Percentiles rank a stretch among this genome's conserved stretches.
Conservation (phyloP, 2,797 vertebrate species). For the Ceryle rudis region DNA sequence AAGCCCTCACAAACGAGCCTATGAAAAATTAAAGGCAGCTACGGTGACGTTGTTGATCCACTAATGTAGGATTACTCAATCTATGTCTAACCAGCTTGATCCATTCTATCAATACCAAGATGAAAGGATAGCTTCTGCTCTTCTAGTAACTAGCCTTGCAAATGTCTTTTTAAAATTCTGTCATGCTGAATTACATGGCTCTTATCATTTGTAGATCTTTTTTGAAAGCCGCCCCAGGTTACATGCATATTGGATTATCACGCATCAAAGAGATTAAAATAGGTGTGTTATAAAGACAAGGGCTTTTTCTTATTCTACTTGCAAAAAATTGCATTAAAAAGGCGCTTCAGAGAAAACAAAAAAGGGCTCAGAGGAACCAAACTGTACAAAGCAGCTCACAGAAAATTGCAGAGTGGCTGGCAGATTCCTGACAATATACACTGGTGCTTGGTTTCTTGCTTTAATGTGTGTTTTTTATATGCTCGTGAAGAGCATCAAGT, state of each 20-base stretch:
- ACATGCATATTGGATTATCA: constrained; percentile 77
- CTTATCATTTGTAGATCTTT: constrained; percentile 78
- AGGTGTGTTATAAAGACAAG: constrained; percentile 75
- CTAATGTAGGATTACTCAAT: constrained; percentile 25
- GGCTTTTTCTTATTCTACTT: constrained; percentile 70
- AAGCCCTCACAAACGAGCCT: background rate
- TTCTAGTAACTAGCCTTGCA: constrained; percentile 50
- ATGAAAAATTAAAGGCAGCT: constrained; percentile 28
- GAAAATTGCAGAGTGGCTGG: constrained; percentile 26
- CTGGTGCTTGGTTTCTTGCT: background rate
- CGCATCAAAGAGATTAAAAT: constrained; percentile 80
- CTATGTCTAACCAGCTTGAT: constrained; percentile 37
- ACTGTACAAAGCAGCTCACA: background rate
- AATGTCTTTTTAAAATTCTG: constrained; percentile 30
- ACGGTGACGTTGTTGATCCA: constrained; percentile 1
- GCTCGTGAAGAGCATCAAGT: background rate
- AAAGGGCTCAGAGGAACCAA: background rate
- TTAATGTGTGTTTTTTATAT: constrained; percentile 32
- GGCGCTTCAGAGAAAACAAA: constrained; percentile 36
- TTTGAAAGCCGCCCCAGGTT: constrained; percentile 76
- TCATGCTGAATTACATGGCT: constrained; percentile 67
- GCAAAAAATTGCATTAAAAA: constrained; percentile 61
- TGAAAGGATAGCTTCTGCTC: constrained; percentile 71
- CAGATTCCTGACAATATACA: background rate
- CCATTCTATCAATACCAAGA: constrained; percentile 62